Percentiles rank a stretch among this genome's conserved stretches.
Conservation (phyloP, 2,797 vertebrate genomes). For the Microctenopoma steveboyesi region DNA sequence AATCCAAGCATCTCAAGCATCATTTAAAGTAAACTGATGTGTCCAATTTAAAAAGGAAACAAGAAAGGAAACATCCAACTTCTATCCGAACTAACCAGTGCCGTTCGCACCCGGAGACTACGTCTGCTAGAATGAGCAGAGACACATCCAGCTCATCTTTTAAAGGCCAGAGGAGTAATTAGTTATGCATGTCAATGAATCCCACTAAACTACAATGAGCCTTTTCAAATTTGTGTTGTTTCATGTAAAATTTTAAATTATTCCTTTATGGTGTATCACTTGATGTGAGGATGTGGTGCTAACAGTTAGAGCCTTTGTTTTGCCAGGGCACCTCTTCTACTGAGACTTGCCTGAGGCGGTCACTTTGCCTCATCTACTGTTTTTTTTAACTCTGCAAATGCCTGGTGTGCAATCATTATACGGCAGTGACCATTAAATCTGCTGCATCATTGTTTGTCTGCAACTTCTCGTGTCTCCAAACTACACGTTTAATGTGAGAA, state of each 20-base stretch:
- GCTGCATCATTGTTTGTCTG: slow-evolving; percentile 24
- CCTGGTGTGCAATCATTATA: slow-evolving; percentile 26
- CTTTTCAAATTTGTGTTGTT: slow-evolving; percentile 84
- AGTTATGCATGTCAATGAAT: slow-evolving; percentile 88
- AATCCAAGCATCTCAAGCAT: slow-evolving; percentile 95
- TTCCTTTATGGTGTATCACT: slow-evolving; percentile 80
- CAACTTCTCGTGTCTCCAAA: slow-evolving; percentile 13
- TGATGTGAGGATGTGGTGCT: slow-evolving; percentile 89
- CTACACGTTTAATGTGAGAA: slow-evolving; percentile 30
- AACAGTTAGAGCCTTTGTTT: slow-evolving; percentile 90
- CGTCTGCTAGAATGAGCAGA: slow-evolving; percentile 32
- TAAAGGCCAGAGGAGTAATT: slow-evolving; percentile 87
- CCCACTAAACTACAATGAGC: slow-evolving; percentile 83
- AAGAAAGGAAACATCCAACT: slow-evolving; percentile 3
- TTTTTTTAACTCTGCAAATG: slow-evolving; percentile 80
- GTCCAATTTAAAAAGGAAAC: slow-evolving; percentile 37
- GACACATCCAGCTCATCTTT: slow-evolving; percentile 80
- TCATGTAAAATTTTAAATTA: slow-evolving; percentile 88
- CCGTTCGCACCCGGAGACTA: slow-evolving; percentile 35
- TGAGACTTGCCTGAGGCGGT: slow-evolving; percentile 86
- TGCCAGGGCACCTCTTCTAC: slow-evolving; percentile 85
- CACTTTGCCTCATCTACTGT: slow-evolving; percentile 83
- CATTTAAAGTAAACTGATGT: slow-evolving; percentile 47
- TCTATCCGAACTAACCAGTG: slow-evolving; percentile 8
- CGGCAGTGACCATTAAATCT: slow-evolving; percentile 41